Evolutionary conservation across 2,888 invertebrate species (phyloP).

Genomic region (Erebia ligea): DNA sequence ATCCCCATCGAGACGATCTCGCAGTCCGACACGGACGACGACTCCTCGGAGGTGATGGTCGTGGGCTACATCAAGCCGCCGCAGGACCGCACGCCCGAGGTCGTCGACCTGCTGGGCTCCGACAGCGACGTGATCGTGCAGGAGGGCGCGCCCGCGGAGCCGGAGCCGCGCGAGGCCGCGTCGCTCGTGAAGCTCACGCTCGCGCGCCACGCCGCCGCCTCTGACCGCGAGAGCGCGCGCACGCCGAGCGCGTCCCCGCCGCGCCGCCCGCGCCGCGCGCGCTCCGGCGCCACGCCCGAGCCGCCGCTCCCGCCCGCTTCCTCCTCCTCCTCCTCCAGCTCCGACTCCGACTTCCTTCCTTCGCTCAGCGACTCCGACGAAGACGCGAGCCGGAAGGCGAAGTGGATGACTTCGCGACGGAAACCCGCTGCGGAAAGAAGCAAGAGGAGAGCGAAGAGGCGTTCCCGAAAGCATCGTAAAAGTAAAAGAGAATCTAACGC

Average conservation of each 20-base stretch:
- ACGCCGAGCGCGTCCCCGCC: constrained; percentile 45
- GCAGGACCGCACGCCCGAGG: constrained; percentile 86
- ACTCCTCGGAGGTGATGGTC: constrained; percentile 83
- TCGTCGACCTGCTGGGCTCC: constrained; percentile 84
- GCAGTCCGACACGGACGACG: constrained; percentile 75
- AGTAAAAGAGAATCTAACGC: constrained; percentile 36
- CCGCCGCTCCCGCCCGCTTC: constrained; percentile 39
- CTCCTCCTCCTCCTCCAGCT: constrained; percentile 21
- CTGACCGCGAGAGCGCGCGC: constrained; percentile 54
- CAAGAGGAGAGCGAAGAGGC: constrained; percentile 48
- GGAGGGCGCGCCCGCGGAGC: constrained; percentile 53
- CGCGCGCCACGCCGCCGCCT: constrained; percentile 47
- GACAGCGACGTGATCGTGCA: constrained; percentile 78
- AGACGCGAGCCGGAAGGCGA: constrained; percentile 35
- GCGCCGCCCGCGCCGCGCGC: constrained; percentile 25
- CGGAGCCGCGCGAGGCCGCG: constrained; percentile 38
- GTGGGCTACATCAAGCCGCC: constrained; percentile 87
- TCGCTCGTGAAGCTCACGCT: constrained; percentile 51
- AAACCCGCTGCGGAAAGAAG: constrained; percentile 45
- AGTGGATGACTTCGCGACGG: constrained; percentile 40
- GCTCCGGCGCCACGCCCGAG: constrained; percentile 37
- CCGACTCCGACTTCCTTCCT: constrained; percentile 27
- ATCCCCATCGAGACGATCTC: constrained; percentile 77
- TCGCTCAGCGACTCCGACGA: constrained; percentile 34
- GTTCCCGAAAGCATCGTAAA: constrained; percentile 47